These are phyloP conservation scores for Oligia latruncula DNA, from an alignment of 2,888 invertebrate species.

Conservation along the genomic window DNA sequence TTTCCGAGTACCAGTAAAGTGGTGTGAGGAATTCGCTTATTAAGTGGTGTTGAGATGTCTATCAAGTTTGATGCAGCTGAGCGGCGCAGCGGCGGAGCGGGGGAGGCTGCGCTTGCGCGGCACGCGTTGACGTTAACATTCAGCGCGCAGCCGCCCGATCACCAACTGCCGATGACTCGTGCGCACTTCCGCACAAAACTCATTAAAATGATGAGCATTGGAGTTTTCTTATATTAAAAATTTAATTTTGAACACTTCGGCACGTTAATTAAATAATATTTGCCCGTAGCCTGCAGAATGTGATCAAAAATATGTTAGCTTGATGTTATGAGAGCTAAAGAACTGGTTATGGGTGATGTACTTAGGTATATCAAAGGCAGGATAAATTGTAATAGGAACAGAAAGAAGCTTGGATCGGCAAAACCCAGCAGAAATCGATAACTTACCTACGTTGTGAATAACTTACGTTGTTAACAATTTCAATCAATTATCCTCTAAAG, in stretches of 20 bases:
- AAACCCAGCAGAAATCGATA: not conserved
- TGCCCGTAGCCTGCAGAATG: conserved; percentile 4
- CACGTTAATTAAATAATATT: conserved; percentile 27
- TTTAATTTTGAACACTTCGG: conserved; percentile 30
- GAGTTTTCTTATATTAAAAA: conserved; percentile 35
- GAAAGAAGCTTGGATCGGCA: not conserved
- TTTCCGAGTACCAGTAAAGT: conserved; percentile 67
- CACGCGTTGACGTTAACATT: conserved; percentile 68
- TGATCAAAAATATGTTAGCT: conserved; percentile 1
- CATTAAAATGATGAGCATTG: conserved; percentile 58
- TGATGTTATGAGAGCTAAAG: not conserved
- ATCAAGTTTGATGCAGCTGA: conserved; percentile 70
- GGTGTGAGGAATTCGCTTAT: conserved; percentile 77
- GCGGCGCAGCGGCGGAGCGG: conserved; percentile 36
- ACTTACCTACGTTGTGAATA: not conserved
- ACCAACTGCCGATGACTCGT: conserved; percentile 60
- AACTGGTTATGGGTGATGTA: not conserved
- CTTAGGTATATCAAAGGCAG: not conserved
- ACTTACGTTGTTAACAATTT: not conserved
- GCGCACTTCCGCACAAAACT: conserved; percentile 63
- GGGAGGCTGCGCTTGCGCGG: conserved; percentile 36
- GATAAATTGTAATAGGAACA: not conserved
- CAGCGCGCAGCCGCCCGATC: conserved; percentile 57
- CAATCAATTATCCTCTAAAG: not conserved
- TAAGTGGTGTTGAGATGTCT: conserved; percentile 75